Conservation (phyloP, 2,797 vertebrate genomes). For the Pangasius mekongensis region DNA sequence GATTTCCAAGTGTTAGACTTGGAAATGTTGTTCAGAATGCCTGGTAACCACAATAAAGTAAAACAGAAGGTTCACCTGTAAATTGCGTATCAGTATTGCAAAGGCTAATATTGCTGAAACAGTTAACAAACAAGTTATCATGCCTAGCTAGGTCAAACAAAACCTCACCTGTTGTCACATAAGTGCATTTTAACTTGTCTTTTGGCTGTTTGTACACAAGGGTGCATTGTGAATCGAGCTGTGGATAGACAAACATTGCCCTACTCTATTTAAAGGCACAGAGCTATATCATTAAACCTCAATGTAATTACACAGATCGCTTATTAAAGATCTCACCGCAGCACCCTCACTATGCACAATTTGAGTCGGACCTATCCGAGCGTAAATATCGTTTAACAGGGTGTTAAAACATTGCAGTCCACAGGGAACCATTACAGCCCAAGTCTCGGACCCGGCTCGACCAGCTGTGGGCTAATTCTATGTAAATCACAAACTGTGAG, state of each 20-base stretch:
- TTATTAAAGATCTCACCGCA: conserved; percentile 52
- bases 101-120: not conserved
- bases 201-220: conserved; percentile 51
- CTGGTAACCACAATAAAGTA: too few relatives aligned
- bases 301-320: conserved; percentile 49
- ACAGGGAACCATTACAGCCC: conserved; percentile 58
- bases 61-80: not conserved
- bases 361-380: conserved; percentile 31
- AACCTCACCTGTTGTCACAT: not conserved
- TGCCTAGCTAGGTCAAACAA: not conserved
- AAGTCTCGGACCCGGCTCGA: conserved; percentile 60
- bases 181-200: conserved; percentile 27
- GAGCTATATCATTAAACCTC: conserved; percentile 53
- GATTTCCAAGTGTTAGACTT: not conserved
- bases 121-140: not conserved
- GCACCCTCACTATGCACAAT: conserved; percentile 32
- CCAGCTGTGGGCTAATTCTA: conserved; percentile 67
- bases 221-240: conserved; percentile 44
- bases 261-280: conserved; percentile 45
- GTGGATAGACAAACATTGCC: conserved; percentile 47
- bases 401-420: conserved; percentile 55
- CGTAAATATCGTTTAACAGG: conserved; percentile 58
- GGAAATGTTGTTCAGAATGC: not conserved
- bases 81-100: not conserved
- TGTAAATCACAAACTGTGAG: conserved; percentile 65